Conservation (phyloP, 2,888 invertebrate genomes). For the Meganola albula region DNA sequence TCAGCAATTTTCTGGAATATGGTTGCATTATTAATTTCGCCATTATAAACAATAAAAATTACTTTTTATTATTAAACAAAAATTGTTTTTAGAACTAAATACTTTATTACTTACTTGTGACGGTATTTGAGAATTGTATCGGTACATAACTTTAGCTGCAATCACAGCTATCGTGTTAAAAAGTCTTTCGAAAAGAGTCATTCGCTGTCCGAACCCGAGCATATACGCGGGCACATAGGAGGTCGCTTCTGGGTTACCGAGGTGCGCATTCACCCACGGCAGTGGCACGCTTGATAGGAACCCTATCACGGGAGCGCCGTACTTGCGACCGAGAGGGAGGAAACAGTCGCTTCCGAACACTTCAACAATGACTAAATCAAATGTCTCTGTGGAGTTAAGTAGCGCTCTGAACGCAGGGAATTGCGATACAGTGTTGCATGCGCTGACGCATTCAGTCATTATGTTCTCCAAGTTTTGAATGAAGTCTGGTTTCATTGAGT, state of each 20-base stretch:
- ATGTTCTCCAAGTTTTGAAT: conserved; percentile 63
- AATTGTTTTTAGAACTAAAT: conserved; percentile 1
- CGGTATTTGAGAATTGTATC: conserved; percentile 58
- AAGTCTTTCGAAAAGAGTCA: conserved; percentile 69
- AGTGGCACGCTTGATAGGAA: conserved; percentile 71
- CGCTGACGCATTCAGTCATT: conserved; percentile 63
- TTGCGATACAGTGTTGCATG: conserved; percentile 61
- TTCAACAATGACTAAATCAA: conserved; percentile 66
- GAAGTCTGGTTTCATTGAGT: conserved; percentile 55
- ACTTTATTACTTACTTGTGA: conserved; percentile 48
- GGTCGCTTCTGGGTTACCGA: conserved; percentile 77
- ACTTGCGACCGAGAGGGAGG: conserved; percentile 71
- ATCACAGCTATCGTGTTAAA: conserved; percentile 61
- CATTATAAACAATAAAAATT: not conserved
- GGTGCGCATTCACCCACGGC: conserved; percentile 75
- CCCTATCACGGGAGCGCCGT: conserved; percentile 74
- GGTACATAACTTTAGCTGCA: conserved; percentile 58
- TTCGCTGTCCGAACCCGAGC: conserved; percentile 65
- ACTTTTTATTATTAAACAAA: not conserved
- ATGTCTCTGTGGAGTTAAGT: conserved; percentile 51
- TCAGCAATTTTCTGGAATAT: conserved; percentile 60
- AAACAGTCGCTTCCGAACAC: conserved; percentile 79
- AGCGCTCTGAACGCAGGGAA: conserved; percentile 55
- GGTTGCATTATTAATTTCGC: conserved; percentile 5
- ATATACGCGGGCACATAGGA: conserved; percentile 77